phyloP scores from a whole-genome alignment of 1,140 invertebrate genomes.

The Mycetomoellerius zeteki region DNA sequence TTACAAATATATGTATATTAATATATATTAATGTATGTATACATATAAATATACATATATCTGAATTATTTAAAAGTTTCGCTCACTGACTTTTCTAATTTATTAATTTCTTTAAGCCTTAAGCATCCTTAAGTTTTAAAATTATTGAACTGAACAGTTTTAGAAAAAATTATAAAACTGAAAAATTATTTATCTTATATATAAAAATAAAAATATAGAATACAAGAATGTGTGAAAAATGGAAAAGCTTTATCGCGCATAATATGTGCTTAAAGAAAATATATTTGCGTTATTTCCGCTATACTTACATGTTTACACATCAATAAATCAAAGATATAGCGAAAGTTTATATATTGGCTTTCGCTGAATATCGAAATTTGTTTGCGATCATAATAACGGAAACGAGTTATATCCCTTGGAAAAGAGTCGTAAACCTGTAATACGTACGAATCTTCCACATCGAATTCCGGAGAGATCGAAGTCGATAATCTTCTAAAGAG shows the following conservation, averaged over 20 bases:
- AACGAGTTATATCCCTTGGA: constrained; percentile 24
- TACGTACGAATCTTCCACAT: not conserved
- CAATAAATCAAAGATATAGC: constrained; percentile 19
- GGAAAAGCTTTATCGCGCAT: not conserved
- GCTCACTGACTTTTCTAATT: not conserved
- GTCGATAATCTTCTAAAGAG: constrained; percentile 67
- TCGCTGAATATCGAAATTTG: constrained; percentile 5
- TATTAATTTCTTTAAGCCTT: not conserved
- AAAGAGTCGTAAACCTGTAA: constrained; percentile 44
- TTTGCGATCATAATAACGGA: constrained; percentile 26
- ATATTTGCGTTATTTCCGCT: not conserved
- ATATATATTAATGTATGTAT: not conserved
- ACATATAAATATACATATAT: not conserved
- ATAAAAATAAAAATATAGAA: not conserved
- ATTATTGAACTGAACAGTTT: not conserved
- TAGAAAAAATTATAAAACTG: too few species aligned
- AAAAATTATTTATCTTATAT: not conserved
- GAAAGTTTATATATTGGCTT: constrained; percentile 19
- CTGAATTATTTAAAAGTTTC: not conserved
- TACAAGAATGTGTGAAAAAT: not conserved
- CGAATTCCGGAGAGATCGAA: constrained; percentile 56
- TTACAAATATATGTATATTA: not conserved
- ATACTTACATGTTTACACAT: not conserved
- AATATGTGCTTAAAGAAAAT: not conserved
- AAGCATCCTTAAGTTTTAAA: not conserved